Evolutionary conservation across 2,888 invertebrate genomes (phyloP), one percentile per base, ranked within the genome.

Genomic region (Acanthosoma haemorrhoidale): DNA sequence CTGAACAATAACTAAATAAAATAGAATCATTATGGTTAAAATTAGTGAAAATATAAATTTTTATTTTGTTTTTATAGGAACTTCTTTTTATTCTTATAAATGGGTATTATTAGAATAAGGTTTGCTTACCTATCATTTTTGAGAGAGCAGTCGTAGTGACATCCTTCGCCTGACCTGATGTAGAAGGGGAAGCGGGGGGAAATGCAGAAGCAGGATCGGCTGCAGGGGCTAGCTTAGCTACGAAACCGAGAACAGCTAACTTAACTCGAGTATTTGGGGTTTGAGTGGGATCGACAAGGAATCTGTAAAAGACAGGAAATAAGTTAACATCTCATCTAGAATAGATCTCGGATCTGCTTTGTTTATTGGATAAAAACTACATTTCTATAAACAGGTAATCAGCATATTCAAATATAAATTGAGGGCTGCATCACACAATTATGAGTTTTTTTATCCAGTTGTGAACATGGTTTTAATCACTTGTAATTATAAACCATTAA

Each of bases 211-310:
- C 69, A 2, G 78, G 77, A 71, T 78, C 78, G 51, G 77, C 76
- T 32, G 75, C 73, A 8, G 76, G 87, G 2, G 88, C 87, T 36
- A 92, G 81, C 75, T 84, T 82, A 5, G 83, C 81, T 58, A 86
- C 78, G 80, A 90, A 92, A 25, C 88, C 87, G 41, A 92, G 81
- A 31, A 89, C 89, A 4, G 91, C 88, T 69, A 87, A 85, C 79
- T 91, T 91, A 11, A 91, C 91, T 78, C 88, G 88, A 0, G 86
- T 84, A 75, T 93, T 95, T 1, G 96, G 96, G 0, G 95, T 95
- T 77, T 96, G 94, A 2, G 95, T 93, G 18, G 92, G 89, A 81
- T 97, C 96, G 72, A 91, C 89, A 68, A 97, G 82, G 82, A 96
- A 96, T 80, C 85, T 82, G 32, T n/a, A 21, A 67, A 31, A 3